Base-by-base conservation (phyloP, 2,888 invertebrate species). In the Arge pagana region DNA sequence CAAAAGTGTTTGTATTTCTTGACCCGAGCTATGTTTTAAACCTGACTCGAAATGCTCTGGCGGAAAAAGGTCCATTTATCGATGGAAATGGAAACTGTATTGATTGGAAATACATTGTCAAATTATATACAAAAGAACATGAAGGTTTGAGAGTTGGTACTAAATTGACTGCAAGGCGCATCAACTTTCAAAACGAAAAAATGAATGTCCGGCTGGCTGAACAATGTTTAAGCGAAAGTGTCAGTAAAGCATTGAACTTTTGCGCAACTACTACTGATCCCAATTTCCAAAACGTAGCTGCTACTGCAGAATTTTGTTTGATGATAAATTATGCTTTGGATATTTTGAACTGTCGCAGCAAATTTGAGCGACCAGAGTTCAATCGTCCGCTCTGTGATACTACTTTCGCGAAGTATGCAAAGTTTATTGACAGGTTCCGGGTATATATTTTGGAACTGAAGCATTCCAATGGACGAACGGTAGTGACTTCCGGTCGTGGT, bases 21-120 rank as follows among this genome's bases (percentile, higher is more conserved):
- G 53, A 54, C 39, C 11, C 21, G 10, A 43, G 42, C n/a, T 54
- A 56, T 23, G 30, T 41, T 35, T 3, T 54, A 11, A 56, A 56
- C 23, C 26, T 54, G n/a, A 39, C 54, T 3, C 15, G 48, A 30
- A 56, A 56, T 35, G 30, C 24, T 5, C 19, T 39, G n/a, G 39
- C 13, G 8, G 15, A 39, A 3, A 24, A 39, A 6, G n/a, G n/a
- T n/a, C n/a, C n/a, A n/a, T n/a, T n/a, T n/a, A n/a, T n/a, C n/a
- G n/a, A n/a, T n/a, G n/a, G 7, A 13, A 5, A 21, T 39, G 24
- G 39, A 3, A 24, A 39, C 4, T 13, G 24, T 8, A 39, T 39
- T 11, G 11, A 15, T 7, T 39, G 11, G 23, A 15, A 39, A 11
- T 5, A 39, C 24, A 31, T 33, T 35, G n/a, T 28, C 11, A 5